Conservation (phyloP, 2,888 invertebrate genomes). For the Toxonevra muliebris region DNA sequence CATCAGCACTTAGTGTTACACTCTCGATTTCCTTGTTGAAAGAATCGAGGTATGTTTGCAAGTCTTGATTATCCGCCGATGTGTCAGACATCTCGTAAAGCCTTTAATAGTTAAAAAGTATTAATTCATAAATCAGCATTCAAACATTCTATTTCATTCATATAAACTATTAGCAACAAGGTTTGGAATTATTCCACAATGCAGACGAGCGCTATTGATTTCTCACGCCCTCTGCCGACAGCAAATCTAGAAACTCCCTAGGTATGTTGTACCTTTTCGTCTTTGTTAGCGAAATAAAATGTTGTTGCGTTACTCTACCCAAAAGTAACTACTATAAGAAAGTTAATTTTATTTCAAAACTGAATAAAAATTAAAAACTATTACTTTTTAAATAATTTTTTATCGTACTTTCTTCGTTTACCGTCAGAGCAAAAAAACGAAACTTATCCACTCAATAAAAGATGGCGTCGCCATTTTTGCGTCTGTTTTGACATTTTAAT, state of each 20-base stretch:
- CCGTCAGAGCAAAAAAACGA: constrained; percentile 50
- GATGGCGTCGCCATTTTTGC: constrained; percentile 51
- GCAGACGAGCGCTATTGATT: too few species aligned
- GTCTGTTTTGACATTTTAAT: not conserved
- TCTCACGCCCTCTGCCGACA: not conserved
- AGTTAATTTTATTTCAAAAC: too few species aligned
- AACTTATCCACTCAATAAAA: constrained; percentile 46
- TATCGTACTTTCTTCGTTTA: constrained; percentile 45
- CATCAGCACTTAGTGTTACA: constrained; percentile 21
- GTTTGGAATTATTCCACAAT: too few species aligned
- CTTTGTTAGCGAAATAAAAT: not conserved
- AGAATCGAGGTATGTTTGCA: constrained; percentile 82
- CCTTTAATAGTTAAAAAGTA: not conserved
- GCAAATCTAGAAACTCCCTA: not conserved
- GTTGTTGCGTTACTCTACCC: constrained; percentile 35
- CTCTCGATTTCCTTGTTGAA: constrained; percentile 83
- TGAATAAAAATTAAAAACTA: constrained; percentile 15
- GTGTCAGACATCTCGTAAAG: constrained; percentile 21
- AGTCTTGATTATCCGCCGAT: constrained; percentile 62
- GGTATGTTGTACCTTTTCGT: not conserved
- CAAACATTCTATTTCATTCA: not conserved
- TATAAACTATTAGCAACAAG: not conserved
- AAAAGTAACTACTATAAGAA: constrained; percentile 6
- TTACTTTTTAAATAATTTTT: constrained; percentile 34
- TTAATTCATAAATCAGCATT: not conserved